These are phyloP conservation scores for Callosobruchus maculatus DNA, from an alignment of 2,888 invertebrate genomes.

Conservation along the genomic window DNA sequence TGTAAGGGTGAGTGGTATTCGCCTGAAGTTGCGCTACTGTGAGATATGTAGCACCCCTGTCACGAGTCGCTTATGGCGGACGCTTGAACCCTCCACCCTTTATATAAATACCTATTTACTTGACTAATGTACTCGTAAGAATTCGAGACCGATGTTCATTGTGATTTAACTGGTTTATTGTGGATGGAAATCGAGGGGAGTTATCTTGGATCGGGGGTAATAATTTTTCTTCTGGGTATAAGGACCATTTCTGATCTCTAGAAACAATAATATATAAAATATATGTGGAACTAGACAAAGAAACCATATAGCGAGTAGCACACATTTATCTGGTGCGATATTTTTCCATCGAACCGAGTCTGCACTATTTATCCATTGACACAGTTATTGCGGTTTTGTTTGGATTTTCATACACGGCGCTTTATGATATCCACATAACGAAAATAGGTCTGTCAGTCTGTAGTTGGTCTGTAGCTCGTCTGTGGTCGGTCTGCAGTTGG, in stretches of 20 bases:
- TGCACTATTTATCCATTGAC: too few relatives aligned
- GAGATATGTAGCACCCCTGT: neutral
- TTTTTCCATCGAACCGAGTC: too few relatives aligned
- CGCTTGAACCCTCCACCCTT: conserved; percentile 18
- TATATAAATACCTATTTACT: conserved; percentile 41
- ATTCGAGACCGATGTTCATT: conserved; percentile 34
- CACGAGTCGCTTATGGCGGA: neutral
- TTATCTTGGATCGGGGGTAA: neutral
- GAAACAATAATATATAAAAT: neutral
- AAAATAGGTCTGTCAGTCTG: too few relatives aligned
- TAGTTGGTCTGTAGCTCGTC: too few relatives aligned
- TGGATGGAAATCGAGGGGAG: neutral
- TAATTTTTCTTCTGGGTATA: neutral
- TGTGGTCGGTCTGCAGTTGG: too few relatives aligned
- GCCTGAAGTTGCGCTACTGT: neutral
- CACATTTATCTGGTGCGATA: too few relatives aligned
- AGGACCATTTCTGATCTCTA: neutral
- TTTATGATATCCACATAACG: too few relatives aligned
- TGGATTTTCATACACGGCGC: too few relatives aligned
- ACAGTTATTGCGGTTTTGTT: too few relatives aligned
- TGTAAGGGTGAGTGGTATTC: too few relatives aligned
- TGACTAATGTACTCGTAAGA: conserved; percentile 42
- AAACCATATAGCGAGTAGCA: too few relatives aligned
- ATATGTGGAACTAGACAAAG: neutral
- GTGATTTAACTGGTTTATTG: conserved; percentile 31